These are phyloP conservation scores for Amiota mariae DNA, from an alignment of 2,888 invertebrate genomes.

Conservation along the genomic window DNA sequence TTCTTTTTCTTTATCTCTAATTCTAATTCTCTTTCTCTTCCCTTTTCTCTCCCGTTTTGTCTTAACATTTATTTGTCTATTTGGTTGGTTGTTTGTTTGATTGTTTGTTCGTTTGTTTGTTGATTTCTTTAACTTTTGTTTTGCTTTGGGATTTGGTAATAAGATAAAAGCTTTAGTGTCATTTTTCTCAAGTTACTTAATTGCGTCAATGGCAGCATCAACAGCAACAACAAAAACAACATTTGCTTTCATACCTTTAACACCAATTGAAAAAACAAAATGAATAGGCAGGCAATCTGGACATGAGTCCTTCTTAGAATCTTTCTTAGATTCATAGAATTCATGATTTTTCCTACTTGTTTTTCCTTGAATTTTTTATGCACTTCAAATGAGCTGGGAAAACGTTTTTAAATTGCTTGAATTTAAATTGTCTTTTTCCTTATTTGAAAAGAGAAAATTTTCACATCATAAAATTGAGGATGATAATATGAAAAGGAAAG, in stretches of 20 bases:
- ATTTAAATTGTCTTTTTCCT: constrained; percentile 14
- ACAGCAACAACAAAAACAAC: no score
- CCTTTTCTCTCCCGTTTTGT: constrained; percentile 21
- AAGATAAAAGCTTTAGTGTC: constrained; percentile 62
- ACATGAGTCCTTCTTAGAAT: neutral
- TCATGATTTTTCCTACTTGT: neutral
- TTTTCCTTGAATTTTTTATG: constrained; percentile 2
- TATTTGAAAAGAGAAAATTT: neutral
- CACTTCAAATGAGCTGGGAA: constrained; percentile 12
- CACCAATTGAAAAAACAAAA: neutral
- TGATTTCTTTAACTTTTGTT: neutral
- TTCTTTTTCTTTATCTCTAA: constrained; percentile 30
- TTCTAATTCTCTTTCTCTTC: neutral
- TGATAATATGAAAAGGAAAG: neutral
- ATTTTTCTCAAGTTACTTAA: constrained; percentile 57
- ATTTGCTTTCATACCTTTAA: neutral
- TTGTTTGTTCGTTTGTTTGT: constrained; percentile 48
- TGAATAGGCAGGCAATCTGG: neutral
- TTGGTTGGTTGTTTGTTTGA: constrained; percentile 45
- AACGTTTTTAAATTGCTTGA: constrained; percentile 21
- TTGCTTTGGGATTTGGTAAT: constrained; percentile 49
- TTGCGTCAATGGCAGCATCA: constrained; percentile 50
- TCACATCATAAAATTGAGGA: constrained; percentile 4
- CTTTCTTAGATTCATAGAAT: neutral
- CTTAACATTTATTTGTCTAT: constrained; percentile 39